Percentiles rank a stretch among this genome's conserved stretches.
Conservation (phyloP, 35 echinoderm and acorn worm genomes). For the Ophioderma brevispina region DNA sequence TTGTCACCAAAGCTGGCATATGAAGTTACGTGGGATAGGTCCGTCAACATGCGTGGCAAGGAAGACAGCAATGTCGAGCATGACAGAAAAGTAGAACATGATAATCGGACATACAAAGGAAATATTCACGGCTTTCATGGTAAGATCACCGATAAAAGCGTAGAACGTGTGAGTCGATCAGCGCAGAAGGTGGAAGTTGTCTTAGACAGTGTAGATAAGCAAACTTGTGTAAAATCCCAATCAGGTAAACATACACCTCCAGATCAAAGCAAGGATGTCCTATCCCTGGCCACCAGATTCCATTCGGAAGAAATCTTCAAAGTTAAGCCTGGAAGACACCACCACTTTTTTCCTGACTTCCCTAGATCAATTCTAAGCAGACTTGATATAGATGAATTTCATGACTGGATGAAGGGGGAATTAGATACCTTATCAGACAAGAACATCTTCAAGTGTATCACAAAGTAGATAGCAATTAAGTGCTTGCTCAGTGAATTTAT, state of each 20-base stretch:
- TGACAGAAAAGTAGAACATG: constrained; percentile 50
- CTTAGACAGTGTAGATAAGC: background rate
- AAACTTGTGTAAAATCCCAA: background rate
- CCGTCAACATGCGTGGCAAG: constrained; percentile 20
- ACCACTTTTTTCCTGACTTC: background rate
- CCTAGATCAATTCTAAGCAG: too few species aligned
- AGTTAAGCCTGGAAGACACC: background rate
- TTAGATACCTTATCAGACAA: too few species aligned
- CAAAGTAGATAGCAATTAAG: too few species aligned
- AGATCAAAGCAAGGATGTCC: background rate
- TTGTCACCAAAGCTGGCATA: constrained; percentile 25
- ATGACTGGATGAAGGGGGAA: too few species aligned
- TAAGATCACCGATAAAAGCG: constrained; percentile 17
- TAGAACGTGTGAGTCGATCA: constrained; percentile 22
- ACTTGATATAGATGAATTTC: too few species aligned
- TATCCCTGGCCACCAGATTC: background rate
- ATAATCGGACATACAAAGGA: constrained; percentile 46
- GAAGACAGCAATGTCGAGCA: constrained; percentile 34
- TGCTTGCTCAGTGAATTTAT: too few species aligned
- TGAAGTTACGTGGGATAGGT: constrained; percentile 47
- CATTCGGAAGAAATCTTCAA: background rate
- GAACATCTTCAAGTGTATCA: too few species aligned
- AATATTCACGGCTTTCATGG: constrained; percentile 18
- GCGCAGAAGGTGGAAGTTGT: constrained; percentile 16
- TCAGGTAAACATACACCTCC: background rate